Evolutionary conservation across 2,113 vertebrate genomes (phyloP), one percentile per base, ranked within the genome.

Genomic region (Perca fluviatilis): DNA sequence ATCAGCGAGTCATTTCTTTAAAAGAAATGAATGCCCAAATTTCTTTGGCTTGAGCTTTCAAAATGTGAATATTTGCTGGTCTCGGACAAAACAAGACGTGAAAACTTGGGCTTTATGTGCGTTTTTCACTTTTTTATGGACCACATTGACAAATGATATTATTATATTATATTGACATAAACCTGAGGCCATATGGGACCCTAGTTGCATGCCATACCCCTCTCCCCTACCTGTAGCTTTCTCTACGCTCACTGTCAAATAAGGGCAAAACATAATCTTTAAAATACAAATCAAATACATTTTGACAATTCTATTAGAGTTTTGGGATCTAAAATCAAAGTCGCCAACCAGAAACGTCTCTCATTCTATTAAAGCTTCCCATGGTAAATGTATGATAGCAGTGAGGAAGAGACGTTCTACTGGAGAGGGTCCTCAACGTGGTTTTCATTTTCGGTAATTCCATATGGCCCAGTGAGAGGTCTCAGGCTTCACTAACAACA

Each of bases 401-500:
- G 40, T 19, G 53, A 60, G 36, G 25, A 57, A 43, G 50, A 54
- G 36, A 80, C 49, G 40, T 14, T 27, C 27, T 10, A 27, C 50
- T 60, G 53, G 25, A 65, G 68, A 79, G 43, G 43, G 43, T 71
- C 81, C 43, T 61, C 66, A 85, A 78, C 63, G 33, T 85, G 80
- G 71, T 87, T 88, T 89, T 62, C 66, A 89, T 84, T 88, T 86
- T 71, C 47, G 46, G 64, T 71, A 61, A 76, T 85, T 82, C 85
- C 75, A 90, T n/a, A 71, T 10, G 71, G 27, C 70, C 79, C 80
- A 21, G 80, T 67, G 23, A 87, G 82, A 73, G 63, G 65, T 87
- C 53, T 85, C 83, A 68, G 80, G 68, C 79, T 82, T 76, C 85
- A 75, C 71, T 74, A 81, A 79, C 74, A 83, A 72, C 72, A 65